phyloP scores from a whole-genome alignment of 1,140 invertebrate genomes.

The Aphis craccivora region DNA sequence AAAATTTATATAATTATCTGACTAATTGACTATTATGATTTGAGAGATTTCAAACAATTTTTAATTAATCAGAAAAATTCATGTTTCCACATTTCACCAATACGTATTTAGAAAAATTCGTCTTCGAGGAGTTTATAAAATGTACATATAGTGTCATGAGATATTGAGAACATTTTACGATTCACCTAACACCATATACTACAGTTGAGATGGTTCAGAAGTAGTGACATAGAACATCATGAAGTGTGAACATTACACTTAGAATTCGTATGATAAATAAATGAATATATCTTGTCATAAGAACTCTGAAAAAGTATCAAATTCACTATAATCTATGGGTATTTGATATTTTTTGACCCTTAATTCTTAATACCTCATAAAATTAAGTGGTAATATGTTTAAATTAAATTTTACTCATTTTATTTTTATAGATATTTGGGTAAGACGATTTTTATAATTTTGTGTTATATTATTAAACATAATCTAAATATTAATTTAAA shows the following conservation, averaged over 20 bases:
- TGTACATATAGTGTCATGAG: background rate
- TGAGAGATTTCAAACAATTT: background rate
- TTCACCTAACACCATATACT: background rate
- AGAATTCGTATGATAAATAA: background rate
- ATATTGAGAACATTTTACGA: background rate
- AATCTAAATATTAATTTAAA: background rate
- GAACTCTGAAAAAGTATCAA: background rate
- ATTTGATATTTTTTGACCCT: background rate
- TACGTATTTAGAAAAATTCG: background rate
- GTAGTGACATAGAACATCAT: background rate
- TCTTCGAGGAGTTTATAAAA: background rate
- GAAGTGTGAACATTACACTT: background rate
- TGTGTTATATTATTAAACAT: background rate
- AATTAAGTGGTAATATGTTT: background rate
- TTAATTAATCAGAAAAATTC: background rate
- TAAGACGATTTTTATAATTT: background rate
- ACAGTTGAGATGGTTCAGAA: background rate
- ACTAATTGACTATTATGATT: background rate
- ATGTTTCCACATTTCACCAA: fast-evolving
- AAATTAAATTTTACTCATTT: background rate
- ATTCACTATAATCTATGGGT: background rate
- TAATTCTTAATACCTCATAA: background rate
- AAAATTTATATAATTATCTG: background rate
- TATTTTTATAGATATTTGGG: background rate
- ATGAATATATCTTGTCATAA: fast-evolving